Evolutionary conservation across 2,888 invertebrate species (phyloP).

Genomic region (Conus canariensis): DNA sequence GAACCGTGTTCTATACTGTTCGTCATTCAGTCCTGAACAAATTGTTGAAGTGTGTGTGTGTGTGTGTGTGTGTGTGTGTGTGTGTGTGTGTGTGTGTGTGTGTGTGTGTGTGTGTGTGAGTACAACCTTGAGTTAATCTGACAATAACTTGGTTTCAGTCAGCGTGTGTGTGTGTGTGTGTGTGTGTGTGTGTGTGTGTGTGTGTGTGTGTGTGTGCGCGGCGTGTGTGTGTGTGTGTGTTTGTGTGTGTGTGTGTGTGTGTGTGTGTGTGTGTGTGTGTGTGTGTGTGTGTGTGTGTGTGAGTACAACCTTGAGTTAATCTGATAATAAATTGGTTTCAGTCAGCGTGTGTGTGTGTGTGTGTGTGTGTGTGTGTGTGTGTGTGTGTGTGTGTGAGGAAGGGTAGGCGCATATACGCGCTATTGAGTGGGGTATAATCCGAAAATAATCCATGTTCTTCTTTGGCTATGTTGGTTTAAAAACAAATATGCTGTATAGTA

Average conservation of each 20-base stretch:
- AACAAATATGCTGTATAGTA: no score
- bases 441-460: no score
- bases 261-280: background rate
- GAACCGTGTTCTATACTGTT: no score
- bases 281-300: background rate
- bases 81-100: background rate
- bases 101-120: slow-evolving; percentile 17
- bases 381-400: background rate
- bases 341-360: no score
- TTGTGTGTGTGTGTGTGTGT: slow-evolving; percentile 8
- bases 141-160: no score
- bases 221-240: no score
- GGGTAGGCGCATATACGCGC: no score
- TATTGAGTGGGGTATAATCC: no score
- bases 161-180: background rate
- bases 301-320: no score
- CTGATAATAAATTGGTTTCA: no score
- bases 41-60: background rate
- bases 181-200: slow-evolving; percentile 5
- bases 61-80: slow-evolving; percentile 7
- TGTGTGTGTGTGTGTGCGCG: slow-evolving; percentile 9
- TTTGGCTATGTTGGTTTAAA: no score
- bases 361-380: background rate
- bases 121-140: background rate
- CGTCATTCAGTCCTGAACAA: no score